These are phyloP conservation scores for Acestrorhynchus altus DNA, from an alignment of 2,797 vertebrate genomes.

Conservation along the genomic window DNA sequence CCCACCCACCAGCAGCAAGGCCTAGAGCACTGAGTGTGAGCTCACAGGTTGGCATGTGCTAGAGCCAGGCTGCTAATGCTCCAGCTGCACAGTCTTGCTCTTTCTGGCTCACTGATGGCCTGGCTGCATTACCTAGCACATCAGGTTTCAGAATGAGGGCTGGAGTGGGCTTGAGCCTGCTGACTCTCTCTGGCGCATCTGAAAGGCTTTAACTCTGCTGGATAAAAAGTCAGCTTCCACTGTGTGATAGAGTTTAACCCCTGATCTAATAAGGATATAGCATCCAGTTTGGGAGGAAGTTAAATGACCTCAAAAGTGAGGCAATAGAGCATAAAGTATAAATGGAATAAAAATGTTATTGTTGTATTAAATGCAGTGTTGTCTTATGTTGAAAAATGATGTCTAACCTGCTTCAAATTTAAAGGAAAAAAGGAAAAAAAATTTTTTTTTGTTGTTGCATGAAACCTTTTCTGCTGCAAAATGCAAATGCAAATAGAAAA, in stretches of 20 bases:
- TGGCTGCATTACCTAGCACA: slow-evolving; percentile 12
- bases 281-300: too few relatives aligned
- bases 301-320: too few relatives aligned
- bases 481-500: too few relatives aligned
- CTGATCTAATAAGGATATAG: background rate
- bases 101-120: slow-evolving; percentile 40
- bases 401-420: too few relatives aligned
- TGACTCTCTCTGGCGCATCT: slow-evolving; percentile 9
- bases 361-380: too few relatives aligned
- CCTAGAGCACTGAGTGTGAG: slow-evolving; percentile 51
- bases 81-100: slow-evolving; percentile 40
- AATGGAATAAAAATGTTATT: too few relatives aligned
- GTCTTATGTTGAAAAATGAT: too few relatives aligned
- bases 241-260: slow-evolving; percentile 7
- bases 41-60: slow-evolving; percentile 52
- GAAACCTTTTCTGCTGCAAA: too few relatives aligned
- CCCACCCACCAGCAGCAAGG: slow-evolving; percentile 50
- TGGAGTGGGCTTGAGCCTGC: slow-evolving; percentile 4
- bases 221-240: slow-evolving; percentile 25
- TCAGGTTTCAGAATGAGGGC: slow-evolving; percentile 2
- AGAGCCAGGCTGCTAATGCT: slow-evolving; percentile 50
- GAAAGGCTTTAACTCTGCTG: slow-evolving; percentile 34
- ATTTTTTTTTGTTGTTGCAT: too few relatives aligned
- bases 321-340: too few relatives aligned
- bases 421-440: too few relatives aligned